Base-by-base conservation (phyloP, 2,113 vertebrate species). In the Chroicocephalus ridibundus region DNA sequence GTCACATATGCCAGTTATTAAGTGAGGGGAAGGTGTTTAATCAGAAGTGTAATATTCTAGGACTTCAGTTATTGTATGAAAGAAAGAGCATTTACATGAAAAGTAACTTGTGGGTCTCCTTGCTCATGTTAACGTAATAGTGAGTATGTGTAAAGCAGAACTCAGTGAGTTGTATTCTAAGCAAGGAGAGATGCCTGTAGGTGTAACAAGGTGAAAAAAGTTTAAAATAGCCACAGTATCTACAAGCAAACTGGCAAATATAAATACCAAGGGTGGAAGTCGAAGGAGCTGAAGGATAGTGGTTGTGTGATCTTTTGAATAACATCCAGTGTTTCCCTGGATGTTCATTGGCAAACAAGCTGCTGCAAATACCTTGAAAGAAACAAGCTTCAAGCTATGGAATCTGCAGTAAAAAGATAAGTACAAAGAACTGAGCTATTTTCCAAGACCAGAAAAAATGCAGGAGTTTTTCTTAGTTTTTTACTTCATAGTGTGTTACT, bases 41-140 rank as follows among this genome's bases (percentile, higher is more conserved):
- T 64, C 36, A 81, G 14, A 81, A 84, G 55, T 46, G 46, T 46
- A 46, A 46, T 46, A 46, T 46, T 46, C 46, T 46, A 46, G 46
- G 46, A 46, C 13, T 81, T 57, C 10, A 0, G 0, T 32, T 66
- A 14, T 19, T 86, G 38, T 90, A 80, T 0, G 0, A 84, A 65
- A 36, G 42, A 75, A 93, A 64, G 66, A 47, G 18, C 15, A 6
- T 77, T 94, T 94, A 77, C 49, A 8, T 83, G 22, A 44, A 7
- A 3, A 19, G 11, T 58, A 44, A 84, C 47, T 29, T 79, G 11
- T 58, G 36, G 31, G 31, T 42, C 36, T 62, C 10, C n/a, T 76
- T 84, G 76, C 46, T 89, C 0, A 0, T 49, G 10, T 78, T 61
- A 69, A 36, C 40, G 40, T 40, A 42, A 47, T 38, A 70, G 31